phyloP scores from a whole-genome alignment of 2,113 vertebrate species.

The Laticauda colubrina region DNA sequence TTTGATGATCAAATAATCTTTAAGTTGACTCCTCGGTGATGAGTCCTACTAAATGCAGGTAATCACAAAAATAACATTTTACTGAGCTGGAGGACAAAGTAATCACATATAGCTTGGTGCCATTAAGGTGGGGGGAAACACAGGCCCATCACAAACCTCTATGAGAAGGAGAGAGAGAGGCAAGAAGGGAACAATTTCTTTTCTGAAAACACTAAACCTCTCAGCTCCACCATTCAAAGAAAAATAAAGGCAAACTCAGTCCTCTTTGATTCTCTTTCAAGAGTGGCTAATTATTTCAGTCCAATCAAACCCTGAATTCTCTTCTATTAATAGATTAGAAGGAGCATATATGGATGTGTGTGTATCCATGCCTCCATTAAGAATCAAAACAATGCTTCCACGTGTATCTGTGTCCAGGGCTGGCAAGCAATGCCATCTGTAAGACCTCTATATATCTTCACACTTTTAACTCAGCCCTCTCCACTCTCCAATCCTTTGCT shows the following conservation, averaged over 20 bases:
- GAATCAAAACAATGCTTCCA: conserved; percentile 59
- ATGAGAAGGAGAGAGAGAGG: conserved; percentile 17
- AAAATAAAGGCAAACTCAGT: conserved; percentile 39
- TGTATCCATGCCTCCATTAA: conserved; percentile 47
- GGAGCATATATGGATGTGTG: conserved; percentile 2
- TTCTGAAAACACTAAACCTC: conserved; percentile 39
- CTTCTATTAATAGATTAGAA: conserved; percentile 58
- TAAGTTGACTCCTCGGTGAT: not conserved
- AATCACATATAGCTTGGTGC: conserved; percentile 33
- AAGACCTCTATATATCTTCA: conserved; percentile 73
- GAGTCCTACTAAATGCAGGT: accelerated
- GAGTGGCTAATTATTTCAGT: conserved; percentile 58
- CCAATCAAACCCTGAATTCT: conserved; percentile 57
- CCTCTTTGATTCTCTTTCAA: conserved; percentile 56
- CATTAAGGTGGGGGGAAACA: not conserved
- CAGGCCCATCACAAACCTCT: conserved; percentile 15
- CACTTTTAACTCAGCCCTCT: conserved; percentile 57
- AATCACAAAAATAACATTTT: conserved; percentile 15
- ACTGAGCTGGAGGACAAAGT: not conserved
- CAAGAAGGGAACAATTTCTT: conserved; percentile 34
- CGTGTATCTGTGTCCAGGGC: conserved; percentile 60
- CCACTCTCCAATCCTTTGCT: conserved; percentile 31
- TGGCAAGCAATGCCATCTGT: conserved; percentile 71
- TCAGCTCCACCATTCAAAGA: conserved; percentile 46
- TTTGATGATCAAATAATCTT: conserved; percentile 19